Evolutionary conservation across 2,113 vertebrate genomes (phyloP).

Genomic region (Stigmatopora nigra): DNA sequence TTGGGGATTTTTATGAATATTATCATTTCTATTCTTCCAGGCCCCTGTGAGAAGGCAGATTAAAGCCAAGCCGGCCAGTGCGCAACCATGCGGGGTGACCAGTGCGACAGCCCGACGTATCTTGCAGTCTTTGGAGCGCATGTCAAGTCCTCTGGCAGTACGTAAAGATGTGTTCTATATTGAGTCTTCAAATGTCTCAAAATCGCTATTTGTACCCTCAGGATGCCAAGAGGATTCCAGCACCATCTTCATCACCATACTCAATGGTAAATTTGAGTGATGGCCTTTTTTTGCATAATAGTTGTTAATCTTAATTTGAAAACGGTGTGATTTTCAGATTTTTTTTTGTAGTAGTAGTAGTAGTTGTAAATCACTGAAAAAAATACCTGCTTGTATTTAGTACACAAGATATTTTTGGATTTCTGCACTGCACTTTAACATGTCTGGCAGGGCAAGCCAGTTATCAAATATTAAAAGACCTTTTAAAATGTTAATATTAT

Average conservation of each 20-base stretch:
- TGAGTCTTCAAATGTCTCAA: not conserved
- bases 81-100: constrained; percentile 85
- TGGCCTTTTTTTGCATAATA: not conserved
- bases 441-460: no score
- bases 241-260: constrained; percentile 65
- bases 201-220: constrained; percentile 47
- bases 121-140: constrained; percentile 90
- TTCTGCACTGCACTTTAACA: no score
- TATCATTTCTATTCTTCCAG: constrained; percentile 30
- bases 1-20: not conserved
- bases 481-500: no score
- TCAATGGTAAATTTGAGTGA: constrained; percentile 76
- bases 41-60: constrained; percentile 86
- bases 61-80: constrained; percentile 83
- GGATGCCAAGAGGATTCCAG: constrained; percentile 95
- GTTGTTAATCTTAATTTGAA: no score
- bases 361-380: no score
- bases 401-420: no score
- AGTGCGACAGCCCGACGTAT: constrained; percentile 91
- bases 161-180: not conserved
- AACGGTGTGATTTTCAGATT: no score
- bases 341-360: no score
- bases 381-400: no score
- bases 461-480: not conserved
- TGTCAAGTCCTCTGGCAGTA: constrained; percentile 94